Percentiles rank a stretch among this genome's conserved stretches.
These are phyloP conservation scores for Elegia similella DNA, from an alignment of 2,888 invertebrate species.

Conservation along the genomic window DNA sequence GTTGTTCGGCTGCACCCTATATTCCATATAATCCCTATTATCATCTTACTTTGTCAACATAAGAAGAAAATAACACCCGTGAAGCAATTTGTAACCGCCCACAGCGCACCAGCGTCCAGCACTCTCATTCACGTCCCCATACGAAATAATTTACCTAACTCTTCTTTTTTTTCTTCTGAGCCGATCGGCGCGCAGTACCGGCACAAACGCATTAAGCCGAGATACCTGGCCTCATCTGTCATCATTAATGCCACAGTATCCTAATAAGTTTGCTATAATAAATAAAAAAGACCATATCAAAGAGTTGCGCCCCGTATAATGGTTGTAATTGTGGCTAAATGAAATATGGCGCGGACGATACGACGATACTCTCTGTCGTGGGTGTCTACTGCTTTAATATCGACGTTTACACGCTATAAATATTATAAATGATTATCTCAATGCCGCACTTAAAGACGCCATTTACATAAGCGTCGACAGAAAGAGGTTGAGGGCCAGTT, in stretches of 20 bases:
- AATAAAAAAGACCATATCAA: slow-evolving; percentile 73
- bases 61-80: slow-evolving; percentile 5
- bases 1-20: neutral
- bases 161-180: slow-evolving; percentile 46
- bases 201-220: slow-evolving; percentile 63
- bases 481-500: slow-evolving; percentile 36
- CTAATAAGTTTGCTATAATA: slow-evolving; percentile 79
- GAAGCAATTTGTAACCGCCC: slow-evolving; percentile 17
- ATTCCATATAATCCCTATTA: slow-evolving; percentile 7
- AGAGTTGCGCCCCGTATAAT: slow-evolving; percentile 76
- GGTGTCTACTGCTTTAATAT: slow-evolving; percentile 72
- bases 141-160: slow-evolving; percentile 52
- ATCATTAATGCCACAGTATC: slow-evolving; percentile 78
- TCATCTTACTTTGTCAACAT: slow-evolving; percentile 7
- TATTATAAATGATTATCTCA: slow-evolving; percentile 71
- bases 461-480: slow-evolving; percentile 49
- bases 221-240: slow-evolving; percentile 73
- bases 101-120: slow-evolving; percentile 10
- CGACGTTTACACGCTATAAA: slow-evolving; percentile 75
- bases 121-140: slow-evolving; percentile 35
- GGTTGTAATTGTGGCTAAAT: slow-evolving; percentile 77
- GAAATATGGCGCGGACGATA: slow-evolving; percentile 67
- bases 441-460: slow-evolving; percentile 55
- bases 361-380: slow-evolving; percentile 48
- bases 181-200: slow-evolving; percentile 48